Conservation (phyloP, 2,888 invertebrate species). For the Cantharis rufa region DNA sequence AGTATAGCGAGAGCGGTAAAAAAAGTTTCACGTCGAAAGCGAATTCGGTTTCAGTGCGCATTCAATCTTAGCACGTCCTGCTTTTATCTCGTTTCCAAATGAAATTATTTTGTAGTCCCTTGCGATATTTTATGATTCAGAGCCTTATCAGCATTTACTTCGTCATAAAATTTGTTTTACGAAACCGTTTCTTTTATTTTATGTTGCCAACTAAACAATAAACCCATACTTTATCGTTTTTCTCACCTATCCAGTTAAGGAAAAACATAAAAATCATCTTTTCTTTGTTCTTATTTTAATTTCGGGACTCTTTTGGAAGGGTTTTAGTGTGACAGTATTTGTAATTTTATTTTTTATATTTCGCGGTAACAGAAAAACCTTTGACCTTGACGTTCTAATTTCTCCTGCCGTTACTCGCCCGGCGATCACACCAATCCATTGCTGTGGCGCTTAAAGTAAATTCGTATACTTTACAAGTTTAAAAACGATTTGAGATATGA, state of each 20-base stretch:
- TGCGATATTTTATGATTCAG: slow-evolving; percentile 31
- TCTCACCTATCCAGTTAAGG: slow-evolving; percentile 4
- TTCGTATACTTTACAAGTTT: not conserved
- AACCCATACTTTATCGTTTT: slow-evolving; percentile 17
- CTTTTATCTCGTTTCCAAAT: slow-evolving; percentile 41
- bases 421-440: too few species aligned
- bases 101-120: slow-evolving; percentile 37
- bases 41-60: slow-evolving; percentile 37
- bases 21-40: slow-evolving; percentile 39
- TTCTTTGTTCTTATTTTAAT: not conserved
- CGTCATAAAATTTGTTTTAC: slow-evolving; percentile 31
- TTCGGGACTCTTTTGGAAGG: not conserved
- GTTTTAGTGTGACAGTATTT: not conserved
- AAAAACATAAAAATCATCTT: not conserved
- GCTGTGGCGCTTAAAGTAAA: too few species aligned
- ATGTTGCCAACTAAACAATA: slow-evolving; percentile 24
- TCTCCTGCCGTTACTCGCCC: too few species aligned
- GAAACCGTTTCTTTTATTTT: slow-evolving; percentile 23
- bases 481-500: not conserved
- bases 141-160: slow-evolving; percentile 31
- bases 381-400: too few species aligned
- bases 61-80: slow-evolving; percentile 41
- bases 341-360: not conserved
- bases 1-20: slow-evolving; percentile 43
- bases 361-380: too few species aligned